Evolutionary conservation across 2,888 invertebrate species (phyloP).

Genomic region (Acanthosoma haemorrhoidale): DNA sequence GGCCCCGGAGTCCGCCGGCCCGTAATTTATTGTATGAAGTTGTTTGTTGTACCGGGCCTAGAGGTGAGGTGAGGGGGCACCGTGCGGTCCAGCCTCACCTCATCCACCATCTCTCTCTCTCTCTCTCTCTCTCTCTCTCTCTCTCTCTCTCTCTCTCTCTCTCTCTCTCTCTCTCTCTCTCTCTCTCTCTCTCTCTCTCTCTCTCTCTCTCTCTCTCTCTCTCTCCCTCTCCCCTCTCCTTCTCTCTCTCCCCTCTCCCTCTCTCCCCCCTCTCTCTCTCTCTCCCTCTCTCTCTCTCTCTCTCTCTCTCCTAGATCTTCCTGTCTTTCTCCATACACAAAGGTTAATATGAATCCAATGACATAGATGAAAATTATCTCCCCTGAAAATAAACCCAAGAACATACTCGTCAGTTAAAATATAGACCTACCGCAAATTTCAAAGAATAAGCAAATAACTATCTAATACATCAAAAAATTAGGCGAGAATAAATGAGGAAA

Average conservation of each 20-base stretch:
- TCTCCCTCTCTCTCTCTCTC: constrained; percentile 13
- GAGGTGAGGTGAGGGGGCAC: neutral
- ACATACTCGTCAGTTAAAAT: too few relatives aligned
- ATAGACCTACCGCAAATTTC: too few relatives aligned
- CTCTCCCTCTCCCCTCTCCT: neutral
- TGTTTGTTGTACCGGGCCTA: constrained; percentile 31
- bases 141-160: neutral
- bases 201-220: neutral
- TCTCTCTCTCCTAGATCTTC: neutral
- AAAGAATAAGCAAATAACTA: too few relatives aligned
- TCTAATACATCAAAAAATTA: neutral
- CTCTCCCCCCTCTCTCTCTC: neutral
- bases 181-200: neutral
- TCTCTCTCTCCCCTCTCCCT: neutral
- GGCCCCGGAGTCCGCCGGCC: neutral
- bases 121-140: constrained; percentile 15
- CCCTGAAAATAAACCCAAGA: too few relatives aligned
- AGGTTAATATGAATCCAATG: neutral
- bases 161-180: neutral
- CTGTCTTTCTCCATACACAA: neutral
- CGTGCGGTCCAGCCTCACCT: neutral
- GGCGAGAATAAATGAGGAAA: neutral
- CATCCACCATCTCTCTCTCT: constrained; percentile 17
- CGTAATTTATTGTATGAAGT: constrained; percentile 31
- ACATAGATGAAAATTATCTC: neutral